These are phyloP conservation scores for Embidobia sp. DNA, from an alignment of 2,888 invertebrate genomes.

Conservation along the genomic window DNA sequence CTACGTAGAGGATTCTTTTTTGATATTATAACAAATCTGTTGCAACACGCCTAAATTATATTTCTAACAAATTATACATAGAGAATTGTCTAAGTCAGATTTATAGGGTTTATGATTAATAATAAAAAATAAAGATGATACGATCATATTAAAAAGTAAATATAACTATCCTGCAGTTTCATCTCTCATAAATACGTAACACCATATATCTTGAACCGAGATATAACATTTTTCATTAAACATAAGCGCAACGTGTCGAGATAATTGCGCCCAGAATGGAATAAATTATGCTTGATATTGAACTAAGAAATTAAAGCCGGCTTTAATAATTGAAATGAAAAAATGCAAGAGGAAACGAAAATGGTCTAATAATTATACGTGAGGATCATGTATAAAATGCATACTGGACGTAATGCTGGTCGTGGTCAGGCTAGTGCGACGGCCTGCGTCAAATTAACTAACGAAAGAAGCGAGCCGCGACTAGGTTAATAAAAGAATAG, in stretches of 20 bases:
- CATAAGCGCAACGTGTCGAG: slow-evolving; percentile 27
- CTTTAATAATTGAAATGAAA: slow-evolving; percentile 55
- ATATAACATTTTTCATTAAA: slow-evolving; percentile 37
- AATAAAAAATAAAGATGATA: too few species aligned
- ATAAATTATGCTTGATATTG: slow-evolving; percentile 54
- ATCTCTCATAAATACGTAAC: slow-evolving; percentile 22
- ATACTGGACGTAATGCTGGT: slow-evolving; percentile 50
- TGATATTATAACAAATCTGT: too few species aligned
- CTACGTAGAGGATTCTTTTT: too few species aligned
- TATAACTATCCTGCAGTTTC: neutral
- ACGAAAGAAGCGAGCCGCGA: slow-evolving; percentile 74
- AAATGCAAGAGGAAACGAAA: slow-evolving; percentile 61
- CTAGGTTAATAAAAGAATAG: slow-evolving; percentile 77
- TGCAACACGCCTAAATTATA: too few species aligned
- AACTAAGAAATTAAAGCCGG: slow-evolving; percentile 52
- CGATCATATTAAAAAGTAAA: slow-evolving; percentile 9
- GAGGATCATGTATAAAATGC: slow-evolving; percentile 53
- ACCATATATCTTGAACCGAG: slow-evolving; percentile 1
- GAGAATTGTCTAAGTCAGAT: too few species aligned
- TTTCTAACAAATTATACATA: too few species aligned
- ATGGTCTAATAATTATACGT: slow-evolving; percentile 60
- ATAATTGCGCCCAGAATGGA: slow-evolving; percentile 40
- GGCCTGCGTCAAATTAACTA: slow-evolving; percentile 77
- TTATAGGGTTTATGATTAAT: too few species aligned
- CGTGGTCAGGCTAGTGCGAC: slow-evolving; percentile 69